Base-by-base conservation (phyloP, 2,113 vertebrate species). In the Varanus komodoensis region DNA sequence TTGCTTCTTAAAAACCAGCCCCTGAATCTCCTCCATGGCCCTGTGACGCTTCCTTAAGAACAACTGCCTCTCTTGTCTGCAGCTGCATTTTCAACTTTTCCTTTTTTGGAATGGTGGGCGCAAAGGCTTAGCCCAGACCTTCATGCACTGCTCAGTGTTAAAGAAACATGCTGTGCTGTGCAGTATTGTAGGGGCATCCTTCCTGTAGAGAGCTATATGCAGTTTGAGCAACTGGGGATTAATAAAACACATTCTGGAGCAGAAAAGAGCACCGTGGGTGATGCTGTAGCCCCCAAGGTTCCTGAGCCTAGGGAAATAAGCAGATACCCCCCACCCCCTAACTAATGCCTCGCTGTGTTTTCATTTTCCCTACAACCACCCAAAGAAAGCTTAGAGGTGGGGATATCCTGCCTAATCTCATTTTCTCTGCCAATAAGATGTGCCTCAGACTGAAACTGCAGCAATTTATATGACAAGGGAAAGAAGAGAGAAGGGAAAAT, bases 401-500 rank as follows among this genome's bases (percentile, higher is more conserved):
- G 84, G 69, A 88, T 61, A 88, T 69, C 50, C 29, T 6, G 27
- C 32, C 82, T 80, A 48, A 88, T 79, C 82, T 80, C 34, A 88
- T 85, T 61, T 91, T 80, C 74, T 80, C n/a, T 88, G 50, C 87
- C 81, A 44, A 48, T 44, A 61, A 79, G 50, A 74, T 54, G 73
- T 50, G 73, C 74, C 68, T 81, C 69, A 52, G 73, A 85, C 52
- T 21, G 52, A n/a, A 34, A 61, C 64, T n/a, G 68, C 52, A 84
- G 73, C 77, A 34, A 91, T 87, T 84, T 84, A 91, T 80, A 48
- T 79, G 81, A 79, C 89, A 85, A 64, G 82, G 57, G n/a, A 50
- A 82, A 74, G 54, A 79, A 79, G 73, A 80, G 64, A 86, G n/a
- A 79, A 88, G 75, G 87, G 74, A 85, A 91, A 88, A 73, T 14